These are phyloP conservation scores for Drosophila pectinifera DNA, from an alignment of 1,140 invertebrate genomes.

Conservation along the genomic window DNA sequence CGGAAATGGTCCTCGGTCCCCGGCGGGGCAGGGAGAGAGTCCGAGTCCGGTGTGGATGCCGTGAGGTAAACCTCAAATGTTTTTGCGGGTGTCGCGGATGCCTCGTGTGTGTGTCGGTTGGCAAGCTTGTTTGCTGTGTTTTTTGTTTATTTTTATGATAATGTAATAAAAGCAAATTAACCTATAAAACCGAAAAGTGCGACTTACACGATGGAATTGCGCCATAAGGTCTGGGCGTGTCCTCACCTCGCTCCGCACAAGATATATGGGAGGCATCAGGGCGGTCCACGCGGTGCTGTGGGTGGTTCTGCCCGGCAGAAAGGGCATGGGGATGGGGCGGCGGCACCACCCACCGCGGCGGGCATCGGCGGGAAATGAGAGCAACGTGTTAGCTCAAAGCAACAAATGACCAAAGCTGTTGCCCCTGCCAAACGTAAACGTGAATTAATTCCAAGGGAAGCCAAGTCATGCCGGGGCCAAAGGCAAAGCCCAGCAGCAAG, in stretches of 20 bases:
- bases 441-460: conserved; percentile 64
- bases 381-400: conserved; percentile 67
- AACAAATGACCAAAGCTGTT: conserved; percentile 73
- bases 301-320: not conserved
- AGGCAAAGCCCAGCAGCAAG: conserved; percentile 39
- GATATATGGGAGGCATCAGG: conserved; percentile 35
- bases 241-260: conserved; percentile 46
- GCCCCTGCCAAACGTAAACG: conserved; percentile 42
- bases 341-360: conserved; percentile 35
- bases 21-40: too few species aligned
- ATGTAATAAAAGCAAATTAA: conserved; percentile 84
- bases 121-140: conserved; percentile 51
- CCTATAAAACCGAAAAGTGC: conserved; percentile 80
- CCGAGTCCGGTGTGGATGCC: conserved; percentile 25
- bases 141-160: conserved; percentile 75
- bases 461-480: conserved; percentile 48
- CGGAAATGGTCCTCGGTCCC: conserved; percentile 46
- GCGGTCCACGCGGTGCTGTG: conserved; percentile 34
- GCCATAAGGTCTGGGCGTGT: conserved; percentile 80
- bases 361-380: conserved; percentile 45
- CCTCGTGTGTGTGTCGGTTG: conserved; percentile 26
- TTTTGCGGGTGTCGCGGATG: conserved; percentile 45
- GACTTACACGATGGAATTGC: conserved; percentile 79
- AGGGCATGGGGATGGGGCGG: conserved; percentile 2
- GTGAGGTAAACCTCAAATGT: conserved; percentile 68